Conservation (phyloP, 2,888 invertebrate species). For the Rhagophthalmus giganteus region DNA sequence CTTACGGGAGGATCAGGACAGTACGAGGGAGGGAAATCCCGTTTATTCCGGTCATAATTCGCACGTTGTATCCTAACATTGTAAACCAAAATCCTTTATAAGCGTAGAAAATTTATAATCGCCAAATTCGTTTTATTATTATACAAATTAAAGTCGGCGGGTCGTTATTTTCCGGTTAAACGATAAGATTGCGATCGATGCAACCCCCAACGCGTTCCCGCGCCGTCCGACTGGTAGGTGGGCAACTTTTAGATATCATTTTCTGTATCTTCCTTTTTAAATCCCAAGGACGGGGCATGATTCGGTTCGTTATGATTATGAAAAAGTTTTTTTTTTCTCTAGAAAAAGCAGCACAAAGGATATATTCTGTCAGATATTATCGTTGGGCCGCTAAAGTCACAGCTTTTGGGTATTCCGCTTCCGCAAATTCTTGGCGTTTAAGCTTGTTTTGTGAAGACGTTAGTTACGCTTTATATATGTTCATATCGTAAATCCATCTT, state of each 20-base stretch:
- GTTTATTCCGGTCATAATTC: too few relatives aligned
- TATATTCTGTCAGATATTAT: constrained; percentile 17
- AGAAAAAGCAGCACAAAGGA: constrained; percentile 9
- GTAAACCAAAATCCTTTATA: too few relatives aligned
- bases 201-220: too few relatives aligned
- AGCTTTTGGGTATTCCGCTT: constrained; percentile 18
- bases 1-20: too few relatives aligned
- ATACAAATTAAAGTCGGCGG: too few relatives aligned
- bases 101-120: too few relatives aligned
- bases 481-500: constrained; percentile 32
- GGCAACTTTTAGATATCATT: background rate
- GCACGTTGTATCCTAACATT: too few relatives aligned
- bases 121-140: too few relatives aligned
- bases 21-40: too few relatives aligned
- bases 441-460: constrained; percentile 21
- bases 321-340: constrained; percentile 10
- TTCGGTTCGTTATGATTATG: constrained; percentile 12
- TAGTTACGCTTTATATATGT: constrained; percentile 26
- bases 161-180: too few relatives aligned
- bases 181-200: too few relatives aligned
- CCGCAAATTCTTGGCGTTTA: constrained; percentile 20
- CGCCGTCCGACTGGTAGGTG: too few relatives aligned
- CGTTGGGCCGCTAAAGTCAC: constrained; percentile 12
- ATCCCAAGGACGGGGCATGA: background rate
- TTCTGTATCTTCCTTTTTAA: background rate